These are phyloP conservation scores for Cynaeus angustus DNA, from an alignment of 2,888 invertebrate genomes.

Conservation along the genomic window DNA sequence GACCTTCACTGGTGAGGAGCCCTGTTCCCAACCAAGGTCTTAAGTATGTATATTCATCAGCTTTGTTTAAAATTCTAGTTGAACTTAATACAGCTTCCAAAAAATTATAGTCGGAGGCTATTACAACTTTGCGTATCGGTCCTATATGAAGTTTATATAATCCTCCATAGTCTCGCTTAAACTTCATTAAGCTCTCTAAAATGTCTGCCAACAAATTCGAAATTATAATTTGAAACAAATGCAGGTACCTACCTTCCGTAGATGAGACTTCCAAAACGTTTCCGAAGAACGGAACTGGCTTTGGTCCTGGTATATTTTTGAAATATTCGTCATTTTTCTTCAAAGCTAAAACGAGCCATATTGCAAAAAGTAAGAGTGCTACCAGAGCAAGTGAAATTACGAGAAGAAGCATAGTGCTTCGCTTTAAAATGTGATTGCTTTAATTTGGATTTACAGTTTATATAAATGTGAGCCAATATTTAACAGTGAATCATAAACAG, in stretches of 20 bases:
- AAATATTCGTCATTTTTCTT: slow-evolving; percentile 22
- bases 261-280: slow-evolving; percentile 20
- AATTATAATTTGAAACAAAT: background rate
- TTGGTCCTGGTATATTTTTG: slow-evolving; percentile 20
- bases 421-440: no score
- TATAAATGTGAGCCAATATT: background rate
- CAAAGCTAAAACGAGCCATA: background rate
- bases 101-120: slow-evolving; percentile 30
- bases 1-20: slow-evolving; percentile 28
- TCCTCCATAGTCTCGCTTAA: slow-evolving; percentile 10
- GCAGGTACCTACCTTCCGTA: slow-evolving; percentile 8
- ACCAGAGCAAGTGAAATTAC: background rate
- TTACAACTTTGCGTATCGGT: slow-evolving; percentile 10
- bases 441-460: no score
- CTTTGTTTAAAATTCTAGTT: slow-evolving; percentile 20
- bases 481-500: background rate
- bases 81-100: slow-evolving; percentile 19
- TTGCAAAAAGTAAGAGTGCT: background rate
- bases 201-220: slow-evolving; percentile 2
- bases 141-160: slow-evolving; percentile 13
- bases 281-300: slow-evolving; percentile 20
- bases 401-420: background rate
- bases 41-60: slow-evolving; percentile 12
- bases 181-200: slow-evolving; percentile 8
- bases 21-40: slow-evolving; percentile 31